phyloP scores from a whole-genome alignment of 2,888 invertebrate species.

The Eueremaeus valkanovi region DNA sequence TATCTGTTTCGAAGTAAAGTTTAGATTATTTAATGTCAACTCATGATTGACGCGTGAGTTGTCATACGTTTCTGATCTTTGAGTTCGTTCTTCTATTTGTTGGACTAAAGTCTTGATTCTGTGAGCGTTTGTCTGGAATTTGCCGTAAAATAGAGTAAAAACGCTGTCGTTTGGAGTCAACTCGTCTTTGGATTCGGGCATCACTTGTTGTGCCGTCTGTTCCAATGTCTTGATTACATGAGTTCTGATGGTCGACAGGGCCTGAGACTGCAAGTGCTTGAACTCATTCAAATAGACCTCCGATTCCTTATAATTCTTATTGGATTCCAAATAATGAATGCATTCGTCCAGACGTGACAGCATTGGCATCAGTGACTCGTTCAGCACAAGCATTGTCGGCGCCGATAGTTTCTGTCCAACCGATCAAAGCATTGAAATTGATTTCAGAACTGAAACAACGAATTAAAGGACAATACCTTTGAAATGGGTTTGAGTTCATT shows the following conservation, averaged over 20 bases:
- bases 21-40: constrained; percentile 27
- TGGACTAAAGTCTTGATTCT: constrained; percentile 75
- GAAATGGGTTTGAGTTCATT: constrained; percentile 74
- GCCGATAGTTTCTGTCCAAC: constrained; percentile 66
- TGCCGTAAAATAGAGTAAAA: constrained; percentile 82
- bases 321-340: constrained; percentile 73
- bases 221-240: constrained; percentile 72
- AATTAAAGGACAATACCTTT: constrained; percentile 50
- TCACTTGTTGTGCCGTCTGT: constrained; percentile 71
- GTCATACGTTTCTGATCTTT: constrained; percentile 38
- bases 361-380: constrained; percentile 74
- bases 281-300: constrained; percentile 75
- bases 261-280: constrained; percentile 74
- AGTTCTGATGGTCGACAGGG: constrained; percentile 71
- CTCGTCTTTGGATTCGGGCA: constrained; percentile 51
- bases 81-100: constrained; percentile 64
- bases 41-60: too few relatives aligned
- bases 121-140: constrained; percentile 86
- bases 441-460: neutral
- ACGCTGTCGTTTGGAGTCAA: constrained; percentile 55
- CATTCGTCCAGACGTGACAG: constrained; percentile 80
- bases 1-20: constrained; percentile 56
- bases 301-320: constrained; percentile 81
- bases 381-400: constrained; percentile 73
- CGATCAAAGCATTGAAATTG: constrained; percentile 28